These are phyloP conservation scores for Struthio camelus DNA, from an alignment of 2,113 vertebrate species.

Conservation along the genomic window DNA sequence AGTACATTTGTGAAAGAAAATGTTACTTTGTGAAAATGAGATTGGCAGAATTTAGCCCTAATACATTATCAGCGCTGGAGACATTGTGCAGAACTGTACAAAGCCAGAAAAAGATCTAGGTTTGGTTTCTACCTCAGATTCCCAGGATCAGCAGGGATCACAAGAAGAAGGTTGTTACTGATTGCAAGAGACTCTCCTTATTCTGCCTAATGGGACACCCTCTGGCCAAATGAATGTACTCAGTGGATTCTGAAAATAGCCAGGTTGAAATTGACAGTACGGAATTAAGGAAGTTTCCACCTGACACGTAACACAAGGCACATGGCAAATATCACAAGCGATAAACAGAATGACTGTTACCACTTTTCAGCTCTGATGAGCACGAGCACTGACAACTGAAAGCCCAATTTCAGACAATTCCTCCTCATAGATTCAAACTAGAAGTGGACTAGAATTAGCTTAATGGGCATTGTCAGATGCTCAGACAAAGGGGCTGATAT, in stretches of 20 bases:
- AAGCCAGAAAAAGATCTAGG: background rate
- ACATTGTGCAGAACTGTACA: background rate
- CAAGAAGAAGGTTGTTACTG: background rate
- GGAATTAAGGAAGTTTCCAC: constrained; percentile 5
- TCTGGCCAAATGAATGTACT: constrained; percentile 1
- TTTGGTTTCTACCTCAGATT: background rate
- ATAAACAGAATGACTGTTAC: constrained; percentile 47
- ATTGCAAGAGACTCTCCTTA: constrained; percentile 21
- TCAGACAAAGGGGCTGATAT: background rate
- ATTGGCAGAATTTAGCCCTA: constrained; percentile 10
- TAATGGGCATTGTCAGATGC: background rate
- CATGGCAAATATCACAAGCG: constrained; percentile 18
- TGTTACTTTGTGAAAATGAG: background rate
- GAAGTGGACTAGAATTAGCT: background rate
- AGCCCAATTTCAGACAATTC: background rate
- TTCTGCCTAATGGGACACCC: background rate
- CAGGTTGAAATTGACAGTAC: background rate
- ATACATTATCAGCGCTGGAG: background rate
- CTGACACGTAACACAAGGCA: constrained; percentile 4
- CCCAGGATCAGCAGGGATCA: constrained; percentile 21
- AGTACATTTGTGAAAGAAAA: constrained; percentile 9
- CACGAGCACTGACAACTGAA: constrained; percentile 2
- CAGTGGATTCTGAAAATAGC: background rate
- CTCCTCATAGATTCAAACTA: background rate
- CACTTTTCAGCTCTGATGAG: constrained; percentile 1